Percentiles rank a stretch among this genome's conserved stretches.
Conservation (phyloP, 2,797 vertebrate species). For the Hybognathus amarus region DNA sequence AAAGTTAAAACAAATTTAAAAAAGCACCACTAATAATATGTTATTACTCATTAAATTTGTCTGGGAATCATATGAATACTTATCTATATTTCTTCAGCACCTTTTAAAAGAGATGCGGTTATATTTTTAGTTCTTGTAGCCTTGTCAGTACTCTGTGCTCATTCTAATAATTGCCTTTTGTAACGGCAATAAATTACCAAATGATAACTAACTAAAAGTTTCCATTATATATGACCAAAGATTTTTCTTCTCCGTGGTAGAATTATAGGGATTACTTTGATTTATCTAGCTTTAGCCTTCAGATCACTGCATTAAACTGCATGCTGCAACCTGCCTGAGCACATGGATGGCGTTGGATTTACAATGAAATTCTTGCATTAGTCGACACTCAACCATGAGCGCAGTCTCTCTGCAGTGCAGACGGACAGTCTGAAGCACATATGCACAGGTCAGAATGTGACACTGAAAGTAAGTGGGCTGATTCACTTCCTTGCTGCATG, state of each 20-base stretch:
- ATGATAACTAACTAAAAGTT: constrained; percentile 12
- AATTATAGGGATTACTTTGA: constrained; percentile 11
- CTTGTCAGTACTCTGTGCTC: background rate
- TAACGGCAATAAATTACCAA: constrained; percentile 8
- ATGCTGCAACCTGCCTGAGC: constrained; percentile 7
- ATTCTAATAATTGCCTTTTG: constrained; percentile 14
- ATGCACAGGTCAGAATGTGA: constrained; percentile 15
- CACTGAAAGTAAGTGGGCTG: background rate
- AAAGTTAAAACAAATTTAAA: background rate
- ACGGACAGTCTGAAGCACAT: background rate
- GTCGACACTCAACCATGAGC: background rate
- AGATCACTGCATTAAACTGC: background rate
- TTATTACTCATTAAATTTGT: background rate
- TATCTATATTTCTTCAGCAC: background rate
- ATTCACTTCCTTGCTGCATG: background rate
- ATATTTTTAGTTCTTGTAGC: background rate
- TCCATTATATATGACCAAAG: constrained; percentile 18
- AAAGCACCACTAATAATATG: background rate
- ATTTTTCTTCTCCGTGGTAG: background rate
- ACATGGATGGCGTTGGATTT: background rate
- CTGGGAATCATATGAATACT: background rate
- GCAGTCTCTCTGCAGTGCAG: background rate
- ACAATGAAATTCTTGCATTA: background rate
- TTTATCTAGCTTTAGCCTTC: constrained; percentile 2
- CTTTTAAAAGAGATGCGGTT: background rate